Percentiles rank a stretch among this genome's conserved stretches.
Evolutionary conservation across 2,888 invertebrate species (phyloP).

Genomic region (Megaustenia siamemsis): DNA sequence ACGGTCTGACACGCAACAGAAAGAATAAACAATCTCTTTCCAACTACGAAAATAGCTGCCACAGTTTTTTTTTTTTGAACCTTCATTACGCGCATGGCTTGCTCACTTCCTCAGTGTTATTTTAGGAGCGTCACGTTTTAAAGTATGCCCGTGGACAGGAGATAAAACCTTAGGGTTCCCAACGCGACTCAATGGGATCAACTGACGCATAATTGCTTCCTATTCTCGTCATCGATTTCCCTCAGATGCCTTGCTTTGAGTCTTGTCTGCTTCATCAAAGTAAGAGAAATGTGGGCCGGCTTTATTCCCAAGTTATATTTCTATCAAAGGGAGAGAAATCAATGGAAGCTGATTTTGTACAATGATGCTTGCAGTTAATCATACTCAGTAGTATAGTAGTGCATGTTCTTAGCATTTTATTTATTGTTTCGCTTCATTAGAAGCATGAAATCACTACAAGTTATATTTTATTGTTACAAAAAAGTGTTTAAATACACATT

Average conservation of each 20-base stretch:
- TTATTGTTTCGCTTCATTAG: too few relatives aligned
- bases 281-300: neutral
- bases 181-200: conserved; percentile 41
- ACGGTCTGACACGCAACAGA: neutral
- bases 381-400: too few relatives aligned
- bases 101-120: conserved; percentile 35
- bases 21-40: neutral
- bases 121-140: conserved; percentile 32
- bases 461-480: too few relatives aligned
- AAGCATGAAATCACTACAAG: too few relatives aligned
- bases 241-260: conserved; percentile 11
- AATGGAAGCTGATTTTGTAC: too few relatives aligned
- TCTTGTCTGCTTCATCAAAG: conserved; percentile 23
- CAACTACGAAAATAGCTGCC: neutral
- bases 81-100: conserved; percentile 38
- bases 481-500: too few relatives aligned
- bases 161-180: conserved; percentile 35
- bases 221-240: conserved; percentile 43
- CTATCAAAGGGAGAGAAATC: neutral
- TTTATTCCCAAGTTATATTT: neutral
- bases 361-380: too few relatives aligned
- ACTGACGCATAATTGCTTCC: conserved; percentile 48
- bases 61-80: neutral
- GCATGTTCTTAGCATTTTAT: too few relatives aligned
- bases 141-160: conserved; percentile 17